Conservation (phyloP, 2,113 vertebrate species). For the Epinephelus moara region DNA sequence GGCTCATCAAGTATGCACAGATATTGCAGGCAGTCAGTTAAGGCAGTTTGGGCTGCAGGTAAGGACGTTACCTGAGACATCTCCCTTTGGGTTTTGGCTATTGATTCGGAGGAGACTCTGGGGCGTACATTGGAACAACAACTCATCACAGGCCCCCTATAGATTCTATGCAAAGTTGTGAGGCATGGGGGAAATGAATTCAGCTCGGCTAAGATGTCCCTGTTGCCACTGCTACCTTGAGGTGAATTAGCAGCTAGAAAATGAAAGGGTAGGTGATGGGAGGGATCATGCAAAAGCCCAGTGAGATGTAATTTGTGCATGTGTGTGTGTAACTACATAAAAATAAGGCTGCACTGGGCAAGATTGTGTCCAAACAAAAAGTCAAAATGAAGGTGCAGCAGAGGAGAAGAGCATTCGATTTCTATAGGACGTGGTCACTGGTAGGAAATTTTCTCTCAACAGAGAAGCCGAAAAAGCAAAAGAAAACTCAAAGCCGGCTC, state of each 20-base stretch:
- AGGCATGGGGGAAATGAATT: background rate
- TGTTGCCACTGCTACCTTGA: background rate
- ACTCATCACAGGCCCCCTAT: background rate
- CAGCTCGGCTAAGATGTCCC: background rate
- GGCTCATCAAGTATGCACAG: background rate
- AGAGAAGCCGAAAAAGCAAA: background rate
- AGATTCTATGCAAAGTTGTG: background rate
- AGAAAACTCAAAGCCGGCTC: background rate
- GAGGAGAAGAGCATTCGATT: background rate
- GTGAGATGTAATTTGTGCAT: background rate
- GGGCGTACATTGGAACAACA: background rate
- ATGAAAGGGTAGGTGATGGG: background rate
- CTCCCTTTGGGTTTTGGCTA: background rate
- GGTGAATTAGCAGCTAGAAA: constrained; percentile 4
- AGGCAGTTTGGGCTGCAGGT: background rate
- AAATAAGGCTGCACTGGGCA: background rate
- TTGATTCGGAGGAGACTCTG: background rate
- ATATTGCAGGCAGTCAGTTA: background rate
- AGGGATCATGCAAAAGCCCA: background rate
- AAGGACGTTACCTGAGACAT: background rate
- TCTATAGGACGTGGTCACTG: background rate
- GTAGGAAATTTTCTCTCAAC: background rate
- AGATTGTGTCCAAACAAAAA: background rate
- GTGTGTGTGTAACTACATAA: background rate
- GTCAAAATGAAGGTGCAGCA: background rate